Conservation (phyloP, 2,797 vertebrate species). For the Amblyraja radiata region DNA sequence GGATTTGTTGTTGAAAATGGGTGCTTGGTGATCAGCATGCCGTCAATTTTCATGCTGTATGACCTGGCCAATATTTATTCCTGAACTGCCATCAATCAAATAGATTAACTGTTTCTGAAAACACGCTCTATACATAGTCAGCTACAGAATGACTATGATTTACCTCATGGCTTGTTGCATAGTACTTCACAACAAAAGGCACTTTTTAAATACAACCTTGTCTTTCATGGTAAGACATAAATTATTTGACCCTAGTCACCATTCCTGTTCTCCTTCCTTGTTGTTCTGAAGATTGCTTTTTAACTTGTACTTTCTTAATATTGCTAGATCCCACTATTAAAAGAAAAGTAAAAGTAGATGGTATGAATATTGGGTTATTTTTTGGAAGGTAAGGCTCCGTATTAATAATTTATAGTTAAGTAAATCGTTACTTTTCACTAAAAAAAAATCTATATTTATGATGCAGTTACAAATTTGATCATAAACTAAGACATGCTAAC, state of each 20-base stretch:
- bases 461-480: neutral
- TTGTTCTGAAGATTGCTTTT: neutral
- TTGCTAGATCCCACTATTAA: neutral
- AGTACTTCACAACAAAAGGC: neutral
- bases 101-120: neutral
- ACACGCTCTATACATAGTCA: neutral
- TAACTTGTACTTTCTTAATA: neutral
- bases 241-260: neutral
- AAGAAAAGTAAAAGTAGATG: neutral
- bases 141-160: neutral
- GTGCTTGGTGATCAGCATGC: too few relatives aligned
- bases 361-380: neutral
- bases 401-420: too few relatives aligned
- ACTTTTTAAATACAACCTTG: neutral
- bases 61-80: neutral
- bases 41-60: neutral
- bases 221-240: neutral
- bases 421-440: too few relatives aligned
- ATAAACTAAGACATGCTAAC: neutral
- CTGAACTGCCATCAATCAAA: neutral
- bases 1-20: too few relatives aligned
- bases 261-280: neutral
- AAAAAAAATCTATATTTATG: too few relatives aligned
- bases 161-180: neutral
- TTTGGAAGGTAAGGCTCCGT: neutral